Base-by-base conservation (phyloP, 1,140 invertebrate species). In the Philopotamus ludificatus region DNA sequence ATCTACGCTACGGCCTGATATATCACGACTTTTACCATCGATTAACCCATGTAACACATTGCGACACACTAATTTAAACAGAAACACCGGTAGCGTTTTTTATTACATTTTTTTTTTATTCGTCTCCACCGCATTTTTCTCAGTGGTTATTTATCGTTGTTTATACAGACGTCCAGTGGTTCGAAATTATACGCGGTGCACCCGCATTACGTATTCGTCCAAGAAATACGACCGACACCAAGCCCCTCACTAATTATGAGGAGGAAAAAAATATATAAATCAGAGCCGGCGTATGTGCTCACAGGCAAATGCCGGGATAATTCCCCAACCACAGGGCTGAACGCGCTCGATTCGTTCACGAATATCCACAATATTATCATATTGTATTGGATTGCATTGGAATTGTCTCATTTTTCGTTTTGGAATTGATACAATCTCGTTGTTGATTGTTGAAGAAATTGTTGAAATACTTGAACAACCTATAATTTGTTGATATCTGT, bases 121-220 rank as follows among this genome's bases (percentile, higher is more conserved):
- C 22, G 26, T 59, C 34, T 34, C 45, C 47, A 50, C 45, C 21
- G 63, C 58, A 42, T 65, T 49, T 49, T 21, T 22, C 25, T 20
- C 47, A 7, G 45, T 25, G 49, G 57, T 26, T 66, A 60, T 66
- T 60, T 60, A 66, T 66, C 45, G 39, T 60, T 58, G 55, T 65
- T 60, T 66, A 59, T 57, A 64, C 42, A 49, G 25, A 57, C 20
- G 28, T 4, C 15, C 21, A 54, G 20, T 26, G 26, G 53, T 41
- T 10, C 53, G 1, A 60, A 60, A 60, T 60, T 60, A 60, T 47
- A 59, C n/a, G 60, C 20, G 42, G n/a, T 8, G 39, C 45, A 44
- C 55, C 49, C 47, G 53, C 49, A 66, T 66, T 66, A 53, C 57
- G 47, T 59, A 66, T 66, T 60, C 18, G 23, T 60, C 50, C 58